Evolutionary conservation across 2,113 vertebrate species (phyloP), one percentile per base, ranked within the genome.

Genomic region (Origma solitaria): DNA sequence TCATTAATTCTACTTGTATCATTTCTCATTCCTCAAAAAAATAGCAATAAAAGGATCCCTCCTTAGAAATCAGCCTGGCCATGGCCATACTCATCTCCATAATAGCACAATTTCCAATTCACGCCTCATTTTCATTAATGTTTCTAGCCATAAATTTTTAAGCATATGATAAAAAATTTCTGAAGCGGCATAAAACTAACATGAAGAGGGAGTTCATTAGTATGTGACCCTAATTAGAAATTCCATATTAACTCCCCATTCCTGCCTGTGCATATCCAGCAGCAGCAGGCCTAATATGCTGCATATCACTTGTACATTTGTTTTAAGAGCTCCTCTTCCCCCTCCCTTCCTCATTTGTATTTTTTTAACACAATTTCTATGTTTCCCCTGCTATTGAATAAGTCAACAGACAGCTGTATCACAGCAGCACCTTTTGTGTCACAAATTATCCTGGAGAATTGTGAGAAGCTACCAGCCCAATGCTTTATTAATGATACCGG

Each of bases 401-500:
- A 98, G 98, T 98, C 98, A 98, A 99, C 97, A 98, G 97, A 98
- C 97, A 97, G 97, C 97, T 97, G 98, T 97, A 98, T 96, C 97
- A 96, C 64, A 94, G 95, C 91, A 93, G 96, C 42, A 96, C 97
- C 98, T 98, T 98, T 88, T 95, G 97, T 97, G 97, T 98, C 97
- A 97, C 98, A 98, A 98, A 99, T 99, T 98, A 98, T 98, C 97
- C 91, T 20, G 84, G 94, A 97, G 97, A 98, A 98, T 37, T 96
- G 95, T 95, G 96, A 95, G 97, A 96, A 97, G 96, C 97, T 97
- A 98, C 97, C 97, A 97, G 97, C 97, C 97, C 98, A 97, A 98
- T 98, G 98, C 98, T 98, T 98, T 99, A 99, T 99, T 99, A 98
- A 99, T 98, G 98, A 98, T 97, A 97, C 95, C 91, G 97, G 97